Conservation (phyloP, 2,797 vertebrate genomes). For the Rhodeus uyekii region DNA sequence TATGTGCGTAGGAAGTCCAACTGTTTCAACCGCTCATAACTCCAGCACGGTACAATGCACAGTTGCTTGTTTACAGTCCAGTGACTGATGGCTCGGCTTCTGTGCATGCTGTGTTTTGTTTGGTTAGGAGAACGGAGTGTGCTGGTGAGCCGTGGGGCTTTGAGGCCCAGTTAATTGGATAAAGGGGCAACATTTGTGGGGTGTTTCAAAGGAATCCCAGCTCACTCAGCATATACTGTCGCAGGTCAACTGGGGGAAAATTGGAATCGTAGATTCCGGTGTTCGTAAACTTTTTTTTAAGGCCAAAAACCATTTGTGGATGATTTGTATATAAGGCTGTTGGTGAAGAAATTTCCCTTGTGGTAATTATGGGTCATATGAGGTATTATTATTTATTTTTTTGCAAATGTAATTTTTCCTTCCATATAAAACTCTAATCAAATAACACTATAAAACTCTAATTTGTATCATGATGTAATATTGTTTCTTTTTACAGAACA, state of each 20-base stretch:
- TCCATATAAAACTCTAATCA: no score
- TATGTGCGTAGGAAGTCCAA: slow-evolving; percentile 10
- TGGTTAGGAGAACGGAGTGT: slow-evolving; percentile 21
- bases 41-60: background rate
- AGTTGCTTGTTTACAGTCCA: slow-evolving; percentile 7
- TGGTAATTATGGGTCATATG: no score
- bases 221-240: slow-evolving; percentile 6
- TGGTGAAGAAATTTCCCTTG: no score
- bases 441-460: no score
- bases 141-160: background rate
- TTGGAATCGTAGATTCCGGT: background rate
- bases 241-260: slow-evolving; percentile 4
- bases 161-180: slow-evolving; percentile 40
- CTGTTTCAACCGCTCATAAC: slow-evolving; percentile 4
- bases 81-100: slow-evolving; percentile 8
- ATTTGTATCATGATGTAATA: no score
- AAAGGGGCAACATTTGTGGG: slow-evolving; percentile 19
- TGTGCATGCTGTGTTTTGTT: slow-evolving; percentile 22
- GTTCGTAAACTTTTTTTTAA: background rate
- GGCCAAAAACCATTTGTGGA: background rate
- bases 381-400: no score
- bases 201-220: slow-evolving; percentile 25
- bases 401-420: no score
- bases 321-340: no score
- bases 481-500: no score